A percentile compares a stretch with the other conserved stretches of the same genome.
phyloP scores from a whole-genome alignment of 1,140 invertebrate genomes.

The Rhagoletis pomonella region DNA sequence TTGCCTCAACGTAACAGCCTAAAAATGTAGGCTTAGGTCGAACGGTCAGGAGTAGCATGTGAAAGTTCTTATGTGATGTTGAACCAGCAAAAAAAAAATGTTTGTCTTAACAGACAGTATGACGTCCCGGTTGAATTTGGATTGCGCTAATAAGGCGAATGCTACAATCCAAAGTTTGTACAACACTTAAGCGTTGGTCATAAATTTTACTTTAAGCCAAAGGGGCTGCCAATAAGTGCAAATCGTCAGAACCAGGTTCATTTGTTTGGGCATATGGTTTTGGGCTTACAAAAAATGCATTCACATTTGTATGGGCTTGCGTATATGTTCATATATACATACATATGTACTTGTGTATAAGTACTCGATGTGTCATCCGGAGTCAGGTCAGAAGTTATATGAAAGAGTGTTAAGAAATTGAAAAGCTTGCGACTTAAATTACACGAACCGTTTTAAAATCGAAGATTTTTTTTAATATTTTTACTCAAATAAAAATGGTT shows the following conservation, averaged over 20 bases:
- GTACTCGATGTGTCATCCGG: too few species aligned
- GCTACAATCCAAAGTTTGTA: conserved; percentile 31
- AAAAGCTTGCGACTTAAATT: too few species aligned
- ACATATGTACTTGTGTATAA: background rate
- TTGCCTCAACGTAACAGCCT: background rate
- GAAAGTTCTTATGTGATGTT: background rate
- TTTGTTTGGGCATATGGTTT: background rate
- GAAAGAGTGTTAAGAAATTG: too few species aligned
- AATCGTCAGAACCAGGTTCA: background rate
- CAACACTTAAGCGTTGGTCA: conserved; percentile 7
- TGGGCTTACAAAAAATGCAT: background rate
- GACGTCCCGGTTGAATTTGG: background rate
- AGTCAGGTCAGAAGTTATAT: too few species aligned
- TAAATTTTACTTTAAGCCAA: background rate
- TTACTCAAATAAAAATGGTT: too few species aligned
- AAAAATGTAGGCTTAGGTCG: background rate
- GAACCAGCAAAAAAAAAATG: background rate
- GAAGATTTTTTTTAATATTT: too few species aligned
- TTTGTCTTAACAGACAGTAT: background rate
- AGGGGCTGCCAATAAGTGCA: background rate
- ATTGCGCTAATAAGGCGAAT: conserved; percentile 2
- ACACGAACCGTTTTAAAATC: too few species aligned
- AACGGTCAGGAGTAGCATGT: background rate
- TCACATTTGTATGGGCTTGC: background rate
- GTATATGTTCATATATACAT: background rate